phyloP scores from a whole-genome alignment of 2,797 vertebrate genomes.

The Microctenopoma stevenorrisi region DNA sequence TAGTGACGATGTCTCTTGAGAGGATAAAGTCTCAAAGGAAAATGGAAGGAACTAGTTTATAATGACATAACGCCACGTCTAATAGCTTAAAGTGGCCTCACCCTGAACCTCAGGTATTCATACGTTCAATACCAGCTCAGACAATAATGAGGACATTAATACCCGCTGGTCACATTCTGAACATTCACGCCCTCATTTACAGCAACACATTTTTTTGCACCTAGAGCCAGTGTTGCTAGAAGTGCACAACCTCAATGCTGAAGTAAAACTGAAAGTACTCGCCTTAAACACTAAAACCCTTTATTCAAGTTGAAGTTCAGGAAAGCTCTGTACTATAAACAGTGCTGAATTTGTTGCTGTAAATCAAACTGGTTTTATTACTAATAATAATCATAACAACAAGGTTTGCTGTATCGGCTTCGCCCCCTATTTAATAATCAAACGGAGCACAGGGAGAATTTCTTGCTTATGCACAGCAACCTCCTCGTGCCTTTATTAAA shows the following conservation, averaged over 20 bases:
- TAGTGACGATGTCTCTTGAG: not conserved
- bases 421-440: not conserved
- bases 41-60: not conserved
- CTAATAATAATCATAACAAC: too few relatives aligned
- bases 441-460: too few relatives aligned
- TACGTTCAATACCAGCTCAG: not conserved
- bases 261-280: too few relatives aligned
- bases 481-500: not conserved
- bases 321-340: too few relatives aligned
- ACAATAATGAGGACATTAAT: not conserved
- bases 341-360: too few relatives aligned
- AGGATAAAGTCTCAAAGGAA: not conserved
- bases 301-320: too few relatives aligned
- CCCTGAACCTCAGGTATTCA: not conserved
- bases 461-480: not conserved
- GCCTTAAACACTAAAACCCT: too few relatives aligned
- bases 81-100: not conserved
- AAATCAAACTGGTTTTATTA: too few relatives aligned
- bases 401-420: too few relatives aligned
- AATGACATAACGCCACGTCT: not conserved
- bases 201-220: not conserved
- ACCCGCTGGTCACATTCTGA: not conserved
- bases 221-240: not conserved
- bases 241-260: too few relatives aligned
- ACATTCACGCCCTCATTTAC: not conserved